phyloP scores from a whole-genome alignment of 2,888 invertebrate genomes.

The Ecdyonurus torrentis region DNA sequence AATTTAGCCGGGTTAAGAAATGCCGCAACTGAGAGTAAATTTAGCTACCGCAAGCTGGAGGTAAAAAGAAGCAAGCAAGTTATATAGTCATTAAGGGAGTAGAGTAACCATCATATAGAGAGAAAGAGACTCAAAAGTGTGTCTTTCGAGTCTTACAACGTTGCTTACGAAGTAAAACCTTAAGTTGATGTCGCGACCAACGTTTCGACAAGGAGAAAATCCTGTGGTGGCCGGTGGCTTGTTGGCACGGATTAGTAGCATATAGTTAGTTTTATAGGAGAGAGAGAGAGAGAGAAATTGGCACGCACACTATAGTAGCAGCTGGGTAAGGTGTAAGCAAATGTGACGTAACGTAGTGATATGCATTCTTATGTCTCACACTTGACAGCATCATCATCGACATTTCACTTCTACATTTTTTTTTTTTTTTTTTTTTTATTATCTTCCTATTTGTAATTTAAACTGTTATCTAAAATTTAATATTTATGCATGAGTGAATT shows the following conservation, averaged over 20 bases:
- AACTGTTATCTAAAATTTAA: too few species aligned
- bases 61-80: background rate
- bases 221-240: background rate
- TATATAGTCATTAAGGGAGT: background rate
- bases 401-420: too few species aligned
- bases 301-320: background rate
- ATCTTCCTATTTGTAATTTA: too few species aligned
- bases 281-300: background rate
- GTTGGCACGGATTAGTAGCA: background rate
- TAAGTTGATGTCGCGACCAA: background rate
- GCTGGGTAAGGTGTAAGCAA: background rate
- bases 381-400: too few species aligned
- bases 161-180: background rate
- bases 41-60: background rate
- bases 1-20: conserved; percentile 10
- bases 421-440: too few species aligned
- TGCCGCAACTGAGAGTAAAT: conserved; percentile 2
- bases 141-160: background rate
- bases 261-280: background rate
- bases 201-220: background rate
- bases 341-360: background rate
- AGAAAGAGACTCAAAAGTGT: background rate
- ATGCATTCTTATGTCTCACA: too few species aligned
- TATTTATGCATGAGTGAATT: too few species aligned
- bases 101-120: background rate